These are phyloP conservation scores for Caenorhabditis sp. DNA, from an alignment of 2,888 invertebrate species.

Conservation along the genomic window DNA sequence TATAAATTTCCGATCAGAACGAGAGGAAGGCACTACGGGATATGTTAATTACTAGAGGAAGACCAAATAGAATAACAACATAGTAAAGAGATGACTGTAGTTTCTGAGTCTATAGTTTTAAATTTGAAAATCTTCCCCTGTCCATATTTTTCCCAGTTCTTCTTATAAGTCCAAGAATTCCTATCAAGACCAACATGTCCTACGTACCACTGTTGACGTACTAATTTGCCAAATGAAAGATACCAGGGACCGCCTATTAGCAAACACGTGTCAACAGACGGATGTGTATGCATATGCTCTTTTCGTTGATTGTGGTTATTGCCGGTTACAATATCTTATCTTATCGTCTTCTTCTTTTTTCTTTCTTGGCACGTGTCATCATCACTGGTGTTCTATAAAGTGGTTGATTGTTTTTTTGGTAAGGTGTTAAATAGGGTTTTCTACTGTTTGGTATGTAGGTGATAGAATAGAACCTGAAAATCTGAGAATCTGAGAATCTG, in stretches of 20 bases:
- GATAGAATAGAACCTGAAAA: too few relatives aligned
- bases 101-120: too few relatives aligned
- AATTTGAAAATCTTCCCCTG: too few relatives aligned
- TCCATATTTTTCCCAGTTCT: too few relatives aligned
- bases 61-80: background rate
- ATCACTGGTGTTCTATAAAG: background rate
- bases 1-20: too few relatives aligned
- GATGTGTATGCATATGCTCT: background rate
- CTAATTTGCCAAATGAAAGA: too few relatives aligned
- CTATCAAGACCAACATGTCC: too few relatives aligned
- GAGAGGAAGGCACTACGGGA: background rate
- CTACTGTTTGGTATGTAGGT: too few relatives aligned
- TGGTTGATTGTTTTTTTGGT: background rate
- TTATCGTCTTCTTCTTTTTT: background rate
- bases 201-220: too few relatives aligned
- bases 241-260: background rate
- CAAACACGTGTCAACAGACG: conserved; percentile 3
- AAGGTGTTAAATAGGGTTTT: too few relatives aligned
- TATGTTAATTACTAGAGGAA: background rate
- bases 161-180: too few relatives aligned
- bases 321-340: background rate
- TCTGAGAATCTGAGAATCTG: too few relatives aligned
- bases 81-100: background rate
- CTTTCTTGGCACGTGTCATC: background rate
- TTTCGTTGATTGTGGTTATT: background rate